These are phyloP conservation scores for Montifringilla adamsi DNA, from an alignment of 2,113 vertebrate genomes.

Conservation along the genomic window DNA sequence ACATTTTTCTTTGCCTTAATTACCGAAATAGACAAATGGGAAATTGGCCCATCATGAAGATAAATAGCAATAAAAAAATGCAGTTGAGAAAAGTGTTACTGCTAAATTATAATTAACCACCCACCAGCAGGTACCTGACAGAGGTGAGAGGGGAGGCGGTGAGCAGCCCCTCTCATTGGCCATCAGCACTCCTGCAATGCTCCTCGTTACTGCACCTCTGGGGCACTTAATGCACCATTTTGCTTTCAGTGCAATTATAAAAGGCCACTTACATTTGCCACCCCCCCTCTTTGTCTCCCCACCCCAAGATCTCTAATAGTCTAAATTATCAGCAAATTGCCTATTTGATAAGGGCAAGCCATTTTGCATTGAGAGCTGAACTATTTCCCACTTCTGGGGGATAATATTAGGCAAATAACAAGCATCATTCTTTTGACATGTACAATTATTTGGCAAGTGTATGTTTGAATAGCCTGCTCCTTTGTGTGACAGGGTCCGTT, in stretches of 20 bases:
- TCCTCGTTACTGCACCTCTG: slow-evolving; percentile 32
- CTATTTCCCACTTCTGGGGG: slow-evolving; percentile 72
- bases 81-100: slow-evolving; percentile 54
- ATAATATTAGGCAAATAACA: slow-evolving; percentile 78
- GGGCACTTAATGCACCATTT: slow-evolving; percentile 57
- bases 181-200: slow-evolving; percentile 17
- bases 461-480: slow-evolving; percentile 75
- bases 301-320: slow-evolving; percentile 71
- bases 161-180: slow-evolving; percentile 26
- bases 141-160: slow-evolving; percentile 56
- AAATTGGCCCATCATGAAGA: slow-evolving; percentile 72
- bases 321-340: slow-evolving; percentile 72
- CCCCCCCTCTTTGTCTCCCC: slow-evolving; percentile 17
- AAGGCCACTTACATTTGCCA: slow-evolving; percentile 62
- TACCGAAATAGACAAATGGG: slow-evolving; percentile 68
- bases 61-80: slow-evolving; percentile 70
- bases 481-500: slow-evolving; percentile 70
- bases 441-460: slow-evolving; percentile 79
- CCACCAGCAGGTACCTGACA: slow-evolving; percentile 61
- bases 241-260: slow-evolving; percentile 72
- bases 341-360: slow-evolving; percentile 75
- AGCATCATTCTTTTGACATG: slow-evolving; percentile 76
- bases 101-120: slow-evolving; percentile 72
- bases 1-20: slow-evolving; percentile 72
- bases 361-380: slow-evolving; percentile 69